Evolutionary conservation across 2,797 vertebrate genomes (phyloP).

Genomic region (Nannoperca obscura): DNA sequence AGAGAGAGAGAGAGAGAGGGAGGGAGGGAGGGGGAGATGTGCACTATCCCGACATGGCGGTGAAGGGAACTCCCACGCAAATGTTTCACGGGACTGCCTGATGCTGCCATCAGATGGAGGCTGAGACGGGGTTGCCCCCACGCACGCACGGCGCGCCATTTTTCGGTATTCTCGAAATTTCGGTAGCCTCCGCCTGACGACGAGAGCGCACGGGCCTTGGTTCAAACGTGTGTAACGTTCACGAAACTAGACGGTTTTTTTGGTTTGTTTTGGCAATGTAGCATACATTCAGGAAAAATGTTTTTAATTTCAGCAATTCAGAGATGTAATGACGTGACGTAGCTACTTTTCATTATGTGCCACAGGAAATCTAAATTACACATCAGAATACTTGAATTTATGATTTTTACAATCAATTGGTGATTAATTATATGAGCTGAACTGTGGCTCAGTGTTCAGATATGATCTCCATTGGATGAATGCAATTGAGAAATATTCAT

Average conservation of each 20-base stretch:
- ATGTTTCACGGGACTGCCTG: constrained; percentile 86
- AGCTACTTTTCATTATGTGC: too few relatives aligned
- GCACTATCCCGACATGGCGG: constrained; percentile 83
- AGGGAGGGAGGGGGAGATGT: constrained; percentile 51
- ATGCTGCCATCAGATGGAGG: constrained; percentile 88
- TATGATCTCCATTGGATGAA: background rate
- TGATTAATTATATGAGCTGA: background rate
- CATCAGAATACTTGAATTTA: background rate
- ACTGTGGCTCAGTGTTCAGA: background rate
- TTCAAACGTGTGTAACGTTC: constrained; percentile 1
- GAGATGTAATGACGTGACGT: background rate
- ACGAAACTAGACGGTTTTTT: background rate
- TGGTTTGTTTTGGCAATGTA: background rate
- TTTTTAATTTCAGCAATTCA: background rate
- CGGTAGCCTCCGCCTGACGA: constrained; percentile 17
- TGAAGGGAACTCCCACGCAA: constrained; percentile 90
- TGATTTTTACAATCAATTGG: too few relatives aligned
- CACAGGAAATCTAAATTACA: background rate
- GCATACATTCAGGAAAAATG: background rate
- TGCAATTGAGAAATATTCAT: background rate
- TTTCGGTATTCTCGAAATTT: constrained; percentile 55
- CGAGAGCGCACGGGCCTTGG: background rate
- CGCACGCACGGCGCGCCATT: constrained; percentile 64
- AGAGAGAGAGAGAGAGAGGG: constrained; percentile 54
- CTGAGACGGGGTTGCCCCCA: constrained; percentile 81